Evolutionary conservation across 2,113 vertebrate species (phyloP).

Genomic region (Poeciliopsis occidentalis): DNA sequence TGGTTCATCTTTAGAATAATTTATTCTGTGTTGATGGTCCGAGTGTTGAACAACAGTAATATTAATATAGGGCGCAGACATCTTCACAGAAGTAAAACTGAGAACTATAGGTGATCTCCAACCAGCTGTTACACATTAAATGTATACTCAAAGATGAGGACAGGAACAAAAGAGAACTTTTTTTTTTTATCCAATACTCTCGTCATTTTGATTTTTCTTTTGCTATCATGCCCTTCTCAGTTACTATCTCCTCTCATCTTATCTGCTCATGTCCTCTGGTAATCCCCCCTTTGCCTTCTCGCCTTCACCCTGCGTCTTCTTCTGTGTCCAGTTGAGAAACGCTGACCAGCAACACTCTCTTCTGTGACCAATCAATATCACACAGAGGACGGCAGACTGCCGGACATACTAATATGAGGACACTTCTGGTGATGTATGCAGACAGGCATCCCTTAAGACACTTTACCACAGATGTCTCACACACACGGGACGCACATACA

Average conservation of each 20-base stretch:
- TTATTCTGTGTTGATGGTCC: conserved; percentile 32
- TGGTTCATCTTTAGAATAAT: conserved; percentile 22
- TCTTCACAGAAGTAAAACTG: conserved; percentile 3
- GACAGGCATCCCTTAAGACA: conserved; percentile 17
- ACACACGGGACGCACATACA: background rate
- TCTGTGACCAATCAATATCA: conserved; percentile 72
- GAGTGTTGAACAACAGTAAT: conserved; percentile 8
- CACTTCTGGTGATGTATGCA: conserved; percentile 42
- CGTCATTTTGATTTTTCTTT: conserved; percentile 28
- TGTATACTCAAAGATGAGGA: conserved; percentile 27
- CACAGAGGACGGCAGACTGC: conserved; percentile 57
- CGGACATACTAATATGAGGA: conserved; percentile 66
- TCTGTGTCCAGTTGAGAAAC: conserved; percentile 50
- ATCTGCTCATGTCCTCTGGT: conserved; percentile 12
- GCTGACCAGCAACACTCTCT: conserved; percentile 68
- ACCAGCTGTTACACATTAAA: conserved; percentile 31
- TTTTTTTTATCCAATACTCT: conserved; percentile 8
- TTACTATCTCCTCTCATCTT: conserved; percentile 12
- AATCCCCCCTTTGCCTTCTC: conserved; percentile 25
- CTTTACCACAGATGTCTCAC: conserved; percentile 5
- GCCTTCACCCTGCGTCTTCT: conserved; percentile 34
- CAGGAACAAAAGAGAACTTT: background rate
- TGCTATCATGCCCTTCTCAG: background rate
- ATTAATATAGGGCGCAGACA: conserved; percentile 39
- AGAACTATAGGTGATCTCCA: conserved; percentile 50